Conservation (phyloP, 2,888 invertebrate species). For the Actias luna region DNA sequence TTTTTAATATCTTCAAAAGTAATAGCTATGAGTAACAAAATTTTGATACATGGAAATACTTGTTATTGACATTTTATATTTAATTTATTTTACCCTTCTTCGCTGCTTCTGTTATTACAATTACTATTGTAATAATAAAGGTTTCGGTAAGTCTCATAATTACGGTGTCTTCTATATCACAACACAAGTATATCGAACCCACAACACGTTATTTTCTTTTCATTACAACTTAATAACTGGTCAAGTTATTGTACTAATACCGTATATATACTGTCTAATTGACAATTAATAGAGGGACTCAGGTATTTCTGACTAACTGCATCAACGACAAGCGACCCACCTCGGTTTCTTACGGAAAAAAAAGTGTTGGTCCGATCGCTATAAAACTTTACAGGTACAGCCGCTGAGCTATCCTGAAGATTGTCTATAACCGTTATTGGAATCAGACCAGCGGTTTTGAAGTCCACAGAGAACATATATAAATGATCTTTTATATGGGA, state of each 20-base stretch:
- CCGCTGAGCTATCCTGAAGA: too few relatives aligned
- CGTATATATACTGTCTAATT: constrained; percentile 50
- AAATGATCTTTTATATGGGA: too few relatives aligned
- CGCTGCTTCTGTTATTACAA: background rate
- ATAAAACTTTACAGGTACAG: too few relatives aligned
- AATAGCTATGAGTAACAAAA: background rate
- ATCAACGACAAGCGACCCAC: too few relatives aligned
- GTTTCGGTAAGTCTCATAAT: background rate
- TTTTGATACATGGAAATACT: background rate
- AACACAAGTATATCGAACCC: constrained; percentile 1
- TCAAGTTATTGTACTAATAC: constrained; percentile 24
- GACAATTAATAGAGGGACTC: constrained; percentile 43
- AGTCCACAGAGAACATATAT: too few relatives aligned
- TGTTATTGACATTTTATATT: background rate
- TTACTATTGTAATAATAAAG: background rate
- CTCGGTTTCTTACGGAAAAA: too few relatives aligned
- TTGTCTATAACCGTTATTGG: too few relatives aligned
- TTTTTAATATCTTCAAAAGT: background rate
- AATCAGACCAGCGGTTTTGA: too few relatives aligned
- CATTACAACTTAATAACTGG: constrained; percentile 28
- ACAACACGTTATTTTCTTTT: constrained; percentile 31
- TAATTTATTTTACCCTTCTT: background rate
- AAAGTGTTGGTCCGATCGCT: too few relatives aligned
- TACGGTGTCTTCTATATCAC: background rate
- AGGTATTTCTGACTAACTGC: constrained; percentile 54